A percentile compares a stretch with the other conserved stretches of the same genome.
These are phyloP conservation scores for Dromas ardeola DNA, from an alignment of 2,113 vertebrate genomes.

Conservation along the genomic window DNA sequence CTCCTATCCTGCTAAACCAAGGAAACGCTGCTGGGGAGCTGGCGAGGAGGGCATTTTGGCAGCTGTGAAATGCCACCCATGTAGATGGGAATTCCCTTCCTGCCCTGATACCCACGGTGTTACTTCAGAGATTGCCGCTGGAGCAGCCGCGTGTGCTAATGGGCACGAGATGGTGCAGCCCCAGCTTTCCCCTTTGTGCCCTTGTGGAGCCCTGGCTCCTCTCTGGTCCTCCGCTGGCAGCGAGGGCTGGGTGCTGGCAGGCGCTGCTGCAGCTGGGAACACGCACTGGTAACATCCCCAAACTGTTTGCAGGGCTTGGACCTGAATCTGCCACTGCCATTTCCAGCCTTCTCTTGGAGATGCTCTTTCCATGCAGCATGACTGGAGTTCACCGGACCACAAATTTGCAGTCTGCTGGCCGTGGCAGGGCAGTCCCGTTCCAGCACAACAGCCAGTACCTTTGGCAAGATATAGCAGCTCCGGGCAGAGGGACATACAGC, in stretches of 20 bases:
- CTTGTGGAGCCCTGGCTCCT: neutral
- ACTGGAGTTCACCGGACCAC: neutral
- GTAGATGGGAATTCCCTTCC: slow-evolving; percentile 47
- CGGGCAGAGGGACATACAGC: neutral
- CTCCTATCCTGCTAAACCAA: slow-evolving; percentile 46
- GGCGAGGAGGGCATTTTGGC: slow-evolving; percentile 23
- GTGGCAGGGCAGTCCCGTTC: neutral
- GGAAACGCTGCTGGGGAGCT: neutral
- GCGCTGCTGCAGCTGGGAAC: neutral
- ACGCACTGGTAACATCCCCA: neutral
- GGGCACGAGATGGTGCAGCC: neutral
- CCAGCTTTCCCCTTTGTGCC: neutral
- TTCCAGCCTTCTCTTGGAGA: neutral
- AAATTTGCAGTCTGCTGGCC: neutral
- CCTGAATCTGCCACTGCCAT: neutral
- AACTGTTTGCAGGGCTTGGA: neutral
- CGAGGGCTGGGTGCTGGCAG: neutral
- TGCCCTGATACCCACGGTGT: neutral
- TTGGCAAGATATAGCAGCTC: neutral
- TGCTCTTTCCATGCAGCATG: neutral
- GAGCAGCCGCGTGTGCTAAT: neutral
- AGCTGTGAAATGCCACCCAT: slow-evolving; percentile 53
- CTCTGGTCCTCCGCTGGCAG: neutral
- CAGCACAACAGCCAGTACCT: neutral
- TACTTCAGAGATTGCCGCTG: neutral